Base-by-base conservation (phyloP, 2,797 vertebrate species). In the Spinus olivaceus region DNA sequence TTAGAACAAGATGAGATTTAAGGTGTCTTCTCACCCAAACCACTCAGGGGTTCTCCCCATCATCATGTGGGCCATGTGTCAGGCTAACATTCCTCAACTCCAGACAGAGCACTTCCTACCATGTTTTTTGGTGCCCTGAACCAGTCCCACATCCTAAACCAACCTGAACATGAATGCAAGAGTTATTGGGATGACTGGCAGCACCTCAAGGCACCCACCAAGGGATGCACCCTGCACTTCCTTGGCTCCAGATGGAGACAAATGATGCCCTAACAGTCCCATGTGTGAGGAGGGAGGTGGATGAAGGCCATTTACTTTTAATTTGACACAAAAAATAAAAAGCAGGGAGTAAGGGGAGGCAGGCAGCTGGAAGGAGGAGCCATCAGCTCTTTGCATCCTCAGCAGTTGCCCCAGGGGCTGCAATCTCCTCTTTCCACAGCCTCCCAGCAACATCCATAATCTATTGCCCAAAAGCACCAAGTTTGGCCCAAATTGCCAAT, bases 1-100 rank as follows among this genome's bases (percentile, higher is more conserved):
- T 30, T 22, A 21, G 30, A 73, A 73, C 21, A 18, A 21, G 30
- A 63, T n/a, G n/a, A 65, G 39, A 27, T 53, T 46, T 41, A 27
- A 51, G 22, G 33, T 51, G 10, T 65, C 8, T 70, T 27, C 24
- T 51, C 44, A 56, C 23, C 23, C 20, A 46, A 35, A 50, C 33
- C 22, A 12, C 47, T 41, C 33, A 7, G 11, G 41, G 30, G 16
- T 35, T 56, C 16, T 91, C 71, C 37, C 27, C 23, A 3, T 46
- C 24, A 1, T 39, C 32, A 24, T 1, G 0, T 15, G 42, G 23
- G 20, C 39, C 15, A 4, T 0, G 10, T 5, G 2, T 10, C 10
- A 2, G 33, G 53, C 37, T 65, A n/a, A 37, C 0, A 3, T 35
- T 79, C 61, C 56, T 80, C 1, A 0, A 19, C 49, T 47, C 56